phyloP scores from a whole-genome alignment of 2,888 invertebrate species.

The Cephus rjabovi region DNA sequence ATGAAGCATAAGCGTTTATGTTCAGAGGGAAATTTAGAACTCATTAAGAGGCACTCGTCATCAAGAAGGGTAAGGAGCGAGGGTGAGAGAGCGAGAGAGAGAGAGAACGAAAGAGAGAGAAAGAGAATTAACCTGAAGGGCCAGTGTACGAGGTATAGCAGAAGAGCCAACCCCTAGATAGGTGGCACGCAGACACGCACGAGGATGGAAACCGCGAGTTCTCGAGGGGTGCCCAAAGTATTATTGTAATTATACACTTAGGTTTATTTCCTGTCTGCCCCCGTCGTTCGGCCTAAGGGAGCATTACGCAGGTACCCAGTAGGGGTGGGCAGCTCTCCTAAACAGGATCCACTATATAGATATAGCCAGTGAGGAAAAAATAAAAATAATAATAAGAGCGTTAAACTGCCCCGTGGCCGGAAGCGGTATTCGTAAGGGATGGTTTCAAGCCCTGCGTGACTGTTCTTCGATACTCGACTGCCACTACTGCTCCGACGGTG shows the following conservation, averaged over 20 bases:
- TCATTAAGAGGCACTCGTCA: constrained; percentile 51
- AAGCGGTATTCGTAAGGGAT: constrained; percentile 41
- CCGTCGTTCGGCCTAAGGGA: constrained; percentile 33
- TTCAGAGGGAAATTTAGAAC: constrained; percentile 48
- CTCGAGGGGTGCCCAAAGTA: constrained; percentile 54
- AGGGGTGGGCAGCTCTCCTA: neutral
- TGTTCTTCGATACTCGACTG: neutral
- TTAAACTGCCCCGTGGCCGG: constrained; percentile 56
- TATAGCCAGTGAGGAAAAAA: constrained; percentile 45
- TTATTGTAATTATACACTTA: constrained; percentile 67
- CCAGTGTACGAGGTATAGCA: neutral
- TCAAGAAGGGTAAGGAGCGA: neutral
- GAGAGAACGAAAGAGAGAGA: no score
- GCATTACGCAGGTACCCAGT: neutral
- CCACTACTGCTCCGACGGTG: neutral
- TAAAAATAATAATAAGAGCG: constrained; percentile 62
- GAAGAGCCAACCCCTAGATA: constrained; percentile 38
- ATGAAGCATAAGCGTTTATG: neutral
- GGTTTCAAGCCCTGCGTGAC: neutral
- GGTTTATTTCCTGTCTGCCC: constrained; percentile 64
- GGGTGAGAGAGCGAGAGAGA: neutral
- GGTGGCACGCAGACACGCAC: constrained; percentile 18
- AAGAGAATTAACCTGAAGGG: neutral
- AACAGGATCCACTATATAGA: constrained; percentile 4
- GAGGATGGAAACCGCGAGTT: neutral